phyloP scores from a whole-genome alignment of 2,797 vertebrate species.

The Caiman crocodilus region DNA sequence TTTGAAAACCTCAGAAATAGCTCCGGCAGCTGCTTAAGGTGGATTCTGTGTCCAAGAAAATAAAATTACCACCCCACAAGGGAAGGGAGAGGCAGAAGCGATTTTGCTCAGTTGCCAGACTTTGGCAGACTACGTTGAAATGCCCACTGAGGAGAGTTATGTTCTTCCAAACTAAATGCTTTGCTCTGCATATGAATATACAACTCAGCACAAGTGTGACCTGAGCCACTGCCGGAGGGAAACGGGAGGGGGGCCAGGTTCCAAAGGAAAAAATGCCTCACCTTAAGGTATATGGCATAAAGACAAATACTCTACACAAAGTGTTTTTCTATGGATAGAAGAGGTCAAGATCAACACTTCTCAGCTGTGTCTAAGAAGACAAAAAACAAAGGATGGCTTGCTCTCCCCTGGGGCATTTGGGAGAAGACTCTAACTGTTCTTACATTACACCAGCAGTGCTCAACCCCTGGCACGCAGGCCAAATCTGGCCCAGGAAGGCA shows the following conservation, averaged over 20 bases:
- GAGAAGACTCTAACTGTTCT: too few species aligned
- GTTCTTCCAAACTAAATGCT: neutral
- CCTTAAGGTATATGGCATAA: neutral
- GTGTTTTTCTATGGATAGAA: neutral
- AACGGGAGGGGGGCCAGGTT: neutral
- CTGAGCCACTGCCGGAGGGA: neutral
- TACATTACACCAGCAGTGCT: too few species aligned
- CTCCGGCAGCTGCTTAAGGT: neutral
- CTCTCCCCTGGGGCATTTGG: too few species aligned
- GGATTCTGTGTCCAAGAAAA: neutral
- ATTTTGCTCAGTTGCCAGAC: neutral
- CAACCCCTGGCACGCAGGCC: too few species aligned
- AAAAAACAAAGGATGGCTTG: too few species aligned
- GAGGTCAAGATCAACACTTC: too few species aligned
- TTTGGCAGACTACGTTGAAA: neutral
- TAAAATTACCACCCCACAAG: neutral
- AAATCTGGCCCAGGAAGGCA: too few species aligned
- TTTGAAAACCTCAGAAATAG: neutral
- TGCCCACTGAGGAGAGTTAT: accelerated
- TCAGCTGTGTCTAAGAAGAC: too few species aligned
- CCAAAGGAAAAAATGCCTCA: neutral
- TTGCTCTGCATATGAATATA: neutral
- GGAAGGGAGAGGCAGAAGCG: neutral
- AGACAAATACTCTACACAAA: neutral
- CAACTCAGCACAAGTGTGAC: neutral